Conservation (phyloP, 2,888 invertebrate species). For the Gandaritis pyraliata region DNA sequence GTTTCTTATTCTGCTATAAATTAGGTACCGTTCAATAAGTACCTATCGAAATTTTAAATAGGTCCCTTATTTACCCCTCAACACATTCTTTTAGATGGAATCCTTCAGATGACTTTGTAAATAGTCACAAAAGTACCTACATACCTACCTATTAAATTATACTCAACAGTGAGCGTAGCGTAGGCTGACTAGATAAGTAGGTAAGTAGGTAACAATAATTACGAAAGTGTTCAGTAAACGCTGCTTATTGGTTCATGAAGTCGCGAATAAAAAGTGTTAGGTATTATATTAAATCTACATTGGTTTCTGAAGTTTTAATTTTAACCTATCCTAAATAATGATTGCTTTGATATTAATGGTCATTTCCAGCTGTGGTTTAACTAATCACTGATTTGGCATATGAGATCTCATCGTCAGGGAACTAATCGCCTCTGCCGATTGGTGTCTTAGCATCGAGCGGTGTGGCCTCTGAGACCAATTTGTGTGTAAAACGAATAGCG, state of each 20-base stretch:
- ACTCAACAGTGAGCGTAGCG: background rate
- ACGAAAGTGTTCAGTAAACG: background rate
- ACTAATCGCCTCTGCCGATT: constrained; percentile 58
- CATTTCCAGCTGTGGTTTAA: constrained; percentile 20
- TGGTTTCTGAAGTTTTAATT: constrained; percentile 1
- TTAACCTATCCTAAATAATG: constrained; percentile 23
- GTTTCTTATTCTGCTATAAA: too few relatives aligned
- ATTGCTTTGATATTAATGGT: constrained; percentile 25
- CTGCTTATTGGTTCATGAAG: constrained; percentile 8
- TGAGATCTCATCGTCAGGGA: constrained; percentile 41
- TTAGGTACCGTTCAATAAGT: too few relatives aligned
- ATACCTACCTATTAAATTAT: background rate
- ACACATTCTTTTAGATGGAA: too few relatives aligned
- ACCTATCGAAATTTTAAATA: too few relatives aligned
- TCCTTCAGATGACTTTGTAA: too few relatives aligned
- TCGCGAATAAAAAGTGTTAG: constrained; percentile 11
- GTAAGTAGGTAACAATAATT: background rate
- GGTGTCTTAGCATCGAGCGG: constrained; percentile 63
- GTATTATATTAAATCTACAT: constrained; percentile 11
- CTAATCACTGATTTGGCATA: constrained; percentile 41
- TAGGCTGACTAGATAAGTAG: background rate
- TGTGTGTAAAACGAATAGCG: constrained; percentile 64
- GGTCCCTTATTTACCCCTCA: too few relatives aligned
- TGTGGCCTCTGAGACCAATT: constrained; percentile 66
- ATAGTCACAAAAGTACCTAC: too few relatives aligned